Conservation (phyloP, 2,797 vertebrate genomes). For the Halcyon badia region DNA sequence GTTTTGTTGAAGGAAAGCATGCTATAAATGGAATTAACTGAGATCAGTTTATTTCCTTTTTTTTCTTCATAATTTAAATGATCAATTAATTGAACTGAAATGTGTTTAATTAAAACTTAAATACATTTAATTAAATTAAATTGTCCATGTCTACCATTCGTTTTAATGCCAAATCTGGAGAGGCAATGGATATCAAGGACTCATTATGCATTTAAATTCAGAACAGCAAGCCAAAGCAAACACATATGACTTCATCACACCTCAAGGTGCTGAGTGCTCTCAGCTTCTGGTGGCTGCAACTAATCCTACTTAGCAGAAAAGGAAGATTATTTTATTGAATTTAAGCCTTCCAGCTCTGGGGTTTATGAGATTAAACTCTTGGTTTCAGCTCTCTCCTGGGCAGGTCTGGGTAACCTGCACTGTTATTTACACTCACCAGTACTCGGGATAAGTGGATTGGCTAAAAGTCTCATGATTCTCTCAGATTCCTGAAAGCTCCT, state of each 20-base stretch:
- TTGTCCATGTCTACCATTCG: background rate
- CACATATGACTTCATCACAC: background rate
- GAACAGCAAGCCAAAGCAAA: background rate
- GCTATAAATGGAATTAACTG: background rate
- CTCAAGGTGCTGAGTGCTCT: background rate
- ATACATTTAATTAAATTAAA: background rate
- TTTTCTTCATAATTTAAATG: background rate
- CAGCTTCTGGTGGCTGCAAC: slow-evolving; percentile 1
- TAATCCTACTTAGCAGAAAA: slow-evolving; percentile 41
- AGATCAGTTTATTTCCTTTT: background rate
- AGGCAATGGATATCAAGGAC: background rate
- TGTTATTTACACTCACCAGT: background rate
- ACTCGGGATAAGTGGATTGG: background rate
- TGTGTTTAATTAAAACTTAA: background rate
- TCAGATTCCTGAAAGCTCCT: background rate
- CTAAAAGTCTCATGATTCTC: background rate
- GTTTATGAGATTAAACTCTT: slow-evolving; percentile 14
- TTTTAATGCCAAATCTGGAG: slow-evolving; percentile 25
- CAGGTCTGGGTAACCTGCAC: background rate
- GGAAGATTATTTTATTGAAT: slow-evolving; percentile 17
- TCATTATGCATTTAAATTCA: slow-evolving; percentile 17
- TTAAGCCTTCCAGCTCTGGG: background rate
- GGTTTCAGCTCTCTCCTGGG: background rate
- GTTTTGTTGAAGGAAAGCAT: background rate
- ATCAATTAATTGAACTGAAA: slow-evolving; percentile 40